Conservation (phyloP, 2,888 invertebrate species). For the Incurvaria masculella region DNA sequence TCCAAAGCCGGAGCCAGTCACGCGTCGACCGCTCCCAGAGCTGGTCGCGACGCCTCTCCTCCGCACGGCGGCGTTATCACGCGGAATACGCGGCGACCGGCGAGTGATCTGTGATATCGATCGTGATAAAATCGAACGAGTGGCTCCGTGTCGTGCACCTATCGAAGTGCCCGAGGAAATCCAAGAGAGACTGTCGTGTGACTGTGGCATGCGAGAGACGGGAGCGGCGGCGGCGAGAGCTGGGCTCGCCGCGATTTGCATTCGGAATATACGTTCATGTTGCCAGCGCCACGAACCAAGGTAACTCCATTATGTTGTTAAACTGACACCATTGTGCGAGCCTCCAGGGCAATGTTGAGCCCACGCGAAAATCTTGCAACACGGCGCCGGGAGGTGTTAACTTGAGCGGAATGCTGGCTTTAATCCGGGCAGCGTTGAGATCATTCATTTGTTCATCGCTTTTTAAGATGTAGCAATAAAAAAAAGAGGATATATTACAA, state of each 20-base stretch:
- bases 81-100: not conserved
- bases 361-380: not conserved
- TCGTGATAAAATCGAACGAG: not conserved
- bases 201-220: not conserved
- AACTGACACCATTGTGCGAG: not conserved
- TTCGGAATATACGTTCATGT: not conserved
- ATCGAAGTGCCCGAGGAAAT: not conserved
- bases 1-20: not conserved
- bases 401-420: too few relatives aligned
- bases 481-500: too few relatives aligned
- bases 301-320: not conserved
- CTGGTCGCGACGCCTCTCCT: not conserved
- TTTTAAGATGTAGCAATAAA: too few relatives aligned
- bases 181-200: not conserved
- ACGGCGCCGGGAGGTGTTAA: not conserved
- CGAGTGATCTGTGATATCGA: not conserved
- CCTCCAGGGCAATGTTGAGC: not conserved
- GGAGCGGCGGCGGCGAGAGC: not conserved
- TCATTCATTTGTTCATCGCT: too few relatives aligned
- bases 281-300: not conserved
- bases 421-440: too few relatives aligned
- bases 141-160: not conserved
- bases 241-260: not conserved
- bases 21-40: not conserved
- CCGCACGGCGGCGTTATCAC: not conserved